These are phyloP conservation scores for Albula goreensis DNA, from an alignment of 2,113 vertebrate genomes.

Conservation along the genomic window DNA sequence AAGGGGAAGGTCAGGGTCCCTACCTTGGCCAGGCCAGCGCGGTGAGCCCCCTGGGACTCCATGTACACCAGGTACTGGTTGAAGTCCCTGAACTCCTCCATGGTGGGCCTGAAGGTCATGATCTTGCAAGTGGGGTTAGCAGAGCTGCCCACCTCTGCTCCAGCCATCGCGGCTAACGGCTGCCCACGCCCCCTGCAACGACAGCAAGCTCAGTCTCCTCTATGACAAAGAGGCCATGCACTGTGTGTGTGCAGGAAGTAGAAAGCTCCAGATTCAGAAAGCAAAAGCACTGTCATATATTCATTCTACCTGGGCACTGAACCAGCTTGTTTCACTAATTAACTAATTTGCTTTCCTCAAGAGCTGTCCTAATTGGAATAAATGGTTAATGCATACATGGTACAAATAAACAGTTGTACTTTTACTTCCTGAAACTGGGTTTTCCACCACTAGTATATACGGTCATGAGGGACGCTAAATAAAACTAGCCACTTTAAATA, in stretches of 20 bases:
- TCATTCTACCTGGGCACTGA: too few relatives aligned
- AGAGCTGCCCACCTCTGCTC: constrained; percentile 67
- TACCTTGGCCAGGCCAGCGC: constrained; percentile 95
- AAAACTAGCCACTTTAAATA: too few relatives aligned
- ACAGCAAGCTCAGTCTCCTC: neutral
- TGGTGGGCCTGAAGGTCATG: constrained; percentile 91
- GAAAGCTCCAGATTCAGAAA: too few relatives aligned
- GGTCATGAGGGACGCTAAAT: too few relatives aligned
- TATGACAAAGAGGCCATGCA: neutral
- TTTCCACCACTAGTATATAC: too few relatives aligned
- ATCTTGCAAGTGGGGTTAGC: constrained; percentile 92
- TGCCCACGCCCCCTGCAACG: constrained; percentile 26
- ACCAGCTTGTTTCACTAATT: too few relatives aligned
- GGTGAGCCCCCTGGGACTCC: constrained; percentile 94
- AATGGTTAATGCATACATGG: too few relatives aligned
- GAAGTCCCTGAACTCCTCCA: constrained; percentile 91
- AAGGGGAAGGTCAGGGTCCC: neutral
- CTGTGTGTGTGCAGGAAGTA: neutral
- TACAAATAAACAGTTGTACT: too few relatives aligned
- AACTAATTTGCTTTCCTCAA: too few relatives aligned
- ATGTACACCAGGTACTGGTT: constrained; percentile 90
- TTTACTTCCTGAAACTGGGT: too few relatives aligned
- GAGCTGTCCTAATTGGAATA: too few relatives aligned
- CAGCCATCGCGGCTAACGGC: constrained; percentile 75
- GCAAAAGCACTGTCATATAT: too few relatives aligned